Conservation (phyloP, 2,797 vertebrate species). For the Champsocephalus gunnari region DNA sequence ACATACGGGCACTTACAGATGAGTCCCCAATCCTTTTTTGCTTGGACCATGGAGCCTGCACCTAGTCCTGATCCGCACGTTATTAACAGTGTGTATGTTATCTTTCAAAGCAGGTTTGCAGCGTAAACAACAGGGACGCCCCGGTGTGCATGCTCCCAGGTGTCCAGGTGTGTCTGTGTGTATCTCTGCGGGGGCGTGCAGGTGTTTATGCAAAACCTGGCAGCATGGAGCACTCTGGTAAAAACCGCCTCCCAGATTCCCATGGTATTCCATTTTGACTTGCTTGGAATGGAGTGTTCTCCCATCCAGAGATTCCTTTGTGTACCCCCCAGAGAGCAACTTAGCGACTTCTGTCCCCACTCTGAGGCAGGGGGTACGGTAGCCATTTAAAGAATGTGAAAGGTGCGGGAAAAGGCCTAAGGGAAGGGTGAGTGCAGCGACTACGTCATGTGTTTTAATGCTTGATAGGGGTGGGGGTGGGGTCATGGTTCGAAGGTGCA, state of each 20-base stretch:
- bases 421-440: constrained; percentile 35
- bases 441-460: constrained; percentile 31
- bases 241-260: constrained; percentile 34
- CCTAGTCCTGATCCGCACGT: constrained; percentile 12
- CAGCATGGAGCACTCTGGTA: constrained; percentile 22
- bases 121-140: constrained; percentile 20
- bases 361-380: constrained; percentile 8
- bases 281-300: constrained; percentile 25
- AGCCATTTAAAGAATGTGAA: constrained; percentile 63
- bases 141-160: not conserved
- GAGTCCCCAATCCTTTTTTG: constrained; percentile 28
- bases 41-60: constrained; percentile 38
- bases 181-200: constrained; percentile 16
- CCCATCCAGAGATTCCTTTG: constrained; percentile 41
- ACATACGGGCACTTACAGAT: constrained; percentile 8
- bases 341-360: constrained; percentile 34
- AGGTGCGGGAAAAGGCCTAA: constrained; percentile 47
- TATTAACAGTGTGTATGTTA: constrained; percentile 36
- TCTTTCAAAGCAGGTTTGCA: constrained; percentile 49
- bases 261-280: constrained; percentile 42
- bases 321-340: constrained; percentile 49
- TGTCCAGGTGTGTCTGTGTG: constrained; percentile 22
- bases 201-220: constrained; percentile 16
- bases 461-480: not conserved
- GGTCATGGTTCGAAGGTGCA: constrained; percentile 26